Evolutionary conservation across 2,888 invertebrate genomes (phyloP), one percentile per base, ranked within the genome.

Genomic region (Tribolium freemani): DNA sequence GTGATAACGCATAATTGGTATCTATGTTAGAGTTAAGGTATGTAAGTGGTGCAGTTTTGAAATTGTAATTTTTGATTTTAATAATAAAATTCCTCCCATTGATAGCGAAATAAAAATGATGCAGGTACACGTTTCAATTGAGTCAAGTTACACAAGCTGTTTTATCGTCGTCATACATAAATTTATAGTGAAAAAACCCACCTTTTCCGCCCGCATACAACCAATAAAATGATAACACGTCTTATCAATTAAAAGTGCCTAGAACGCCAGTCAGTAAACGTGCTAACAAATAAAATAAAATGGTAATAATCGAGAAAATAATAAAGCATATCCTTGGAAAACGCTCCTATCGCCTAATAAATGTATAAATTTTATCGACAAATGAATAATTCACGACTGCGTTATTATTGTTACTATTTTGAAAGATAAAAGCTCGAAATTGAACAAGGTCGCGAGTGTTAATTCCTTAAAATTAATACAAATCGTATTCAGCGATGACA

Each of bases 401-500:
- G 69, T 53, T 61, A 16, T 70, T 66, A 51, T 45, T 66, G 66
- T 67, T 67, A 56, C 44, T 57, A 58, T 60, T 48, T 57, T 57
- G 6, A 57, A 20, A 48, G 67, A 67, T 67, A 67, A 67, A 57
- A 54, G 64, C 26, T 64, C 53, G 26, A 45, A 51, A 51, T 64
- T 54, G 20, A 26, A 48, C 38, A 38, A 38, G 38, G 38, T 38
- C 38, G 8, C 5, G n/a, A 38, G 38, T 38, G 38, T 38, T 38
- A 38, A 8, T 38, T 38, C n/a, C 38, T n/a, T 38, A 38, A 38
- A 38, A 38, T 38, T 38, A 38, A 38, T 38, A 38, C 38, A 38
- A 38, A 38, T 38, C 71, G 11, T 76, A 76, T 77, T 69, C 76
- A 73, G 48, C 72, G 77, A 78, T 78, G 77, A 78, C 77, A 78